Evolutionary conservation across 2,113 vertebrate species (phyloP), one percentile per base, ranked within the genome.

Genomic region (Sebastes schlegelii): DNA sequence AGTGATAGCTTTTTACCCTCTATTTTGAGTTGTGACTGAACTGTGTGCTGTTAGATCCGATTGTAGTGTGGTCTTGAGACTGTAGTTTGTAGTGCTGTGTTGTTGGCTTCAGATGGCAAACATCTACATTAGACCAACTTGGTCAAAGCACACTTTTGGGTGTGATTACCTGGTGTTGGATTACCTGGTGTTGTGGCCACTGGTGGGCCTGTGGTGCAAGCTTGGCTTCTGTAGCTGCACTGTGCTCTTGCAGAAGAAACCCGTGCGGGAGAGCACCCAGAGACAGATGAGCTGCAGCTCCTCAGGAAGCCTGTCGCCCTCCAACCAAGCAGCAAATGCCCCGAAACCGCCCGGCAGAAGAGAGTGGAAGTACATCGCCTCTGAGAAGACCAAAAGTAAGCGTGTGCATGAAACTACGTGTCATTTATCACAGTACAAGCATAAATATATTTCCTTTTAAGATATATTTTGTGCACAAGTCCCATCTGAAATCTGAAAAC

Each of bases 361-460:
- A 77, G 98, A 99, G 88, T 99, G 98, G 98, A 99, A 99, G 96
- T 99, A 98, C 94, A 95, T 99, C 90, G 98, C 98, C 88, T 99
- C 98, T 10, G 98, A 99, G 94, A 99, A 98, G 95, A 99, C 98
- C 51, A 96, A 97, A 93, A 98, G 98, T 99, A 96, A 97, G 98
- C 96, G 34, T 8, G 1, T 54, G 0, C 63, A 26, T 57, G 23
- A 63, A 34, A 48, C 42, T 63, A 17, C 67, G 43, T 48, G 48
- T 4, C 1, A 67, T 43, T 26, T 55, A 10, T 79, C 12, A 6
- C 8, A 63, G 11, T 4, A 43, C 48, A 11, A 7, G 9, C 46
- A 17, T 4, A 34, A n/a, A 26, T 34, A 7, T 13, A n/a, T 13
- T 48, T 48, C 21, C 40, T 8, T 14, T 23, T 67, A 23, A 14